phyloP scores from a whole-genome alignment of 2,797 vertebrate species.

The Gallinago solitaria region DNA sequence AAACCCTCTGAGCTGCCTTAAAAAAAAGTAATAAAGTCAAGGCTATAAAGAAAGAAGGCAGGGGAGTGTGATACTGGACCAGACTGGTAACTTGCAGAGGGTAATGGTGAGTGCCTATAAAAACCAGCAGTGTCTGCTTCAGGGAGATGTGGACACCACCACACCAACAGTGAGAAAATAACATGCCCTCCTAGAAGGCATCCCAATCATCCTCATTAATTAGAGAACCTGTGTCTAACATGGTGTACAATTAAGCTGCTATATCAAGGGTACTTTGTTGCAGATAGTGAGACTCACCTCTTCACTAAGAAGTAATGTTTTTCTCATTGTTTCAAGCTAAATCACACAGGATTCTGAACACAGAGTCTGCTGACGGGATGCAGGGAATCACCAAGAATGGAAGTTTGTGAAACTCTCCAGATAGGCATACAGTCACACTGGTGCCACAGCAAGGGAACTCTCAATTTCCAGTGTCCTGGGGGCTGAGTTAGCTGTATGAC shows the following conservation, averaged over 20 bases:
- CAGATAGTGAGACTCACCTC: neutral
- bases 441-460: neutral
- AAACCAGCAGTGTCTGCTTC: neutral
- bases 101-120: neutral
- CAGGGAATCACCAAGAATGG: neutral
- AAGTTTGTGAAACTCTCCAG: neutral
- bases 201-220: neutral
- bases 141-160: neutral
- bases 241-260: neutral
- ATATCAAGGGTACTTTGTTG: neutral
- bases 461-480: neutral
- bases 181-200: neutral
- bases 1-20: neutral
- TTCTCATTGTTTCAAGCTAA: neutral
- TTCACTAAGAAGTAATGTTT: neutral
- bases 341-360: neutral
- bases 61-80: neutral
- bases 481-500: neutral
- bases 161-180: neutral
- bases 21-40: neutral
- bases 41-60: neutral
- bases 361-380: neutral
- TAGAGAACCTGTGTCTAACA: neutral
- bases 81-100: neutral
- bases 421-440: neutral